phyloP scores from a whole-genome alignment of 2,888 invertebrate genomes.

The Julus scanicus region DNA sequence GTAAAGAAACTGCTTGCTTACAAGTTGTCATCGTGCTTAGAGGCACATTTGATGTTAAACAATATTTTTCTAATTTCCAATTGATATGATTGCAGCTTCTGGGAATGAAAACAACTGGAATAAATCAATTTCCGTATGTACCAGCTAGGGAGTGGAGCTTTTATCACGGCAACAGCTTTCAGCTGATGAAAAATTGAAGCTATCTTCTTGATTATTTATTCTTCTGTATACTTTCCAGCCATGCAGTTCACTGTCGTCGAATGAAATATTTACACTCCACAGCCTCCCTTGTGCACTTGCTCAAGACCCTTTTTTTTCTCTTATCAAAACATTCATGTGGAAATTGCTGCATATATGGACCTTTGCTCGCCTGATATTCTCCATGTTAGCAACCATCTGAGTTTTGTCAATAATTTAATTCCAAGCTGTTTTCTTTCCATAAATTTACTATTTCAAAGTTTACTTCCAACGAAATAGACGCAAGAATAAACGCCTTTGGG shows the following conservation, averaged over 20 bases:
- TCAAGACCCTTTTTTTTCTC: slow-evolving; percentile 42
- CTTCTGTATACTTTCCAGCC: slow-evolving; percentile 23
- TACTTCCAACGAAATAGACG: neutral
- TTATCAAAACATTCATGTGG: slow-evolving; percentile 37
- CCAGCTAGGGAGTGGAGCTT: slow-evolving; percentile 22
- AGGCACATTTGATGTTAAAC: neutral
- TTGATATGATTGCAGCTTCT: slow-evolving; percentile 24
- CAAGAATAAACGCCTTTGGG: neutral
- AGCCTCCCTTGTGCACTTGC: slow-evolving; percentile 17
- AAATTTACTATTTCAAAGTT: slow-evolving; percentile 35
- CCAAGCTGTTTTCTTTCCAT: slow-evolving; percentile 22
- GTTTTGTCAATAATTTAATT: slow-evolving; percentile 36
- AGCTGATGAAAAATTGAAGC: slow-evolving; percentile 32
- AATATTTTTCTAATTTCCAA: slow-evolving; percentile 4
- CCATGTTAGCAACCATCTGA: neutral
- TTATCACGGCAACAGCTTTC: slow-evolving; percentile 36
- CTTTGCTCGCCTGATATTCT: slow-evolving; percentile 12
- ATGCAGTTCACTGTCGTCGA: slow-evolving; percentile 23
- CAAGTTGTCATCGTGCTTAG: neutral
- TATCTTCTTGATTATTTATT: slow-evolving; percentile 29
- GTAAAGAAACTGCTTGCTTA: neutral
- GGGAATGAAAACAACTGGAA: slow-evolving; percentile 17
- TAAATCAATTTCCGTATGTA: neutral
- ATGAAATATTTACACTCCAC: slow-evolving; percentile 23
- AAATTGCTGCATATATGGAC: neutral